These are phyloP conservation scores for Dinocampus coccinellae DNA, from an alignment of 2,888 invertebrate species.

Conservation along the genomic window DNA sequence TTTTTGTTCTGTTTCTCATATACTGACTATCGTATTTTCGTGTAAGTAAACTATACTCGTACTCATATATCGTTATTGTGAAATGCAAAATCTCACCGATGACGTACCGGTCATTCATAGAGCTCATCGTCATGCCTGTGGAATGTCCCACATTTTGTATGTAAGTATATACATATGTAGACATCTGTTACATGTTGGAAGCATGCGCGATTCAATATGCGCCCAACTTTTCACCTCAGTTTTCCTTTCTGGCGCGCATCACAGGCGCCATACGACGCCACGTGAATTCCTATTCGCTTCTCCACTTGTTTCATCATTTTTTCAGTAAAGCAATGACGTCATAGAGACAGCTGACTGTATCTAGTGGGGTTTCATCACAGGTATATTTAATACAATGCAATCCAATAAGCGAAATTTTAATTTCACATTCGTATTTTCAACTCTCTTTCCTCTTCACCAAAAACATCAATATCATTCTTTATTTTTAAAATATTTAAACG, in stretches of 20 bases:
- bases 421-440: neutral
- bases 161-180: neutral
- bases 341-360: conserved; percentile 63
- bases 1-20: neutral
- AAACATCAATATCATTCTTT: neutral
- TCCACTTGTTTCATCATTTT: conserved; percentile 25
- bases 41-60: conserved; percentile 11
- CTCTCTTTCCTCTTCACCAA: neutral
- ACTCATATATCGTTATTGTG: conserved; percentile 41
- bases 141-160: conserved; percentile 50
- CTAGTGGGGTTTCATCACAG: neutral
- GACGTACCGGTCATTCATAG: conserved; percentile 66
- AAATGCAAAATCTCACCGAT: conserved; percentile 57
- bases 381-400: neutral
- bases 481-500: neutral
- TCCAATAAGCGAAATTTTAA: neutral
- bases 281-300: conserved; percentile 52
- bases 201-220: conserved; percentile 23
- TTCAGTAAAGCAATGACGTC: conserved; percentile 59
- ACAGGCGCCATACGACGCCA: conserved; percentile 64
- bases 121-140: conserved; percentile 62
- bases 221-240: conserved; percentile 16
- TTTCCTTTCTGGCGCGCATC: conserved; percentile 4
- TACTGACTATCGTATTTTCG: neutral
- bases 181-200: neutral